Evolutionary conservation across 1,140 invertebrate species (phyloP), one percentile per base, ranked within the genome.

Genomic region (Drosophila bipectinata): DNA sequence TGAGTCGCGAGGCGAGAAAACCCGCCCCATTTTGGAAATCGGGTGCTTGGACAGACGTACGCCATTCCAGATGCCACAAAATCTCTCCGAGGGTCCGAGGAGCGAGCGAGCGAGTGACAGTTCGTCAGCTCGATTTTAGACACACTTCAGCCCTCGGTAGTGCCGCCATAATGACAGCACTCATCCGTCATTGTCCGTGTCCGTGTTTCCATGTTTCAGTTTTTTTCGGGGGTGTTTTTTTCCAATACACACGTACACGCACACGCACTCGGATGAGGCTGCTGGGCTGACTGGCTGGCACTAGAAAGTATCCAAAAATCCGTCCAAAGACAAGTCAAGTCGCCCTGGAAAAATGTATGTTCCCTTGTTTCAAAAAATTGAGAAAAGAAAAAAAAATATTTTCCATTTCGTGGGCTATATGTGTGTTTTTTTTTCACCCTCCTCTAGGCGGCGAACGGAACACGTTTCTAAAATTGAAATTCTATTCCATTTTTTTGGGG

Each of bases 401-500:
- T 57, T 3, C 51, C 51, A 67, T 37, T 54, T 55, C 66, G 47
- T 52, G 59, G 34, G 37, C 45, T 49, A 51, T 41, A 55, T 21
- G 44, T 47, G 30, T 61, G 37, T 26, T 72, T 64, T 64, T 68
- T 56, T 55, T 68, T 55, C 57, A 72, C 69, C 66, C 81, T 74
- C 55, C 34, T 47, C 52, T 53, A 48, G 34, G 54, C 28, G 15
- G 34, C 14, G n/a, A 21, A 10, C 63, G 71, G 61, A 89, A 90
- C 85, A 84, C 80, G 79, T 90, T 85, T 82, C 80, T 81, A 85
- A 85, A 90, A 85, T 90, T 85, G 78, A 90, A 90, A 89, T 79
- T 89, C 77, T 88, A 74, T 85, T 67, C 76, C 74, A 60, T 75
- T 77, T 76, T 63, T 74, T 66, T 44, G 39, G 4, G 3, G 3